These are phyloP conservation scores for Drosophila rellima DNA, from an alignment of 2,888 invertebrate genomes.

Conservation along the genomic window DNA sequence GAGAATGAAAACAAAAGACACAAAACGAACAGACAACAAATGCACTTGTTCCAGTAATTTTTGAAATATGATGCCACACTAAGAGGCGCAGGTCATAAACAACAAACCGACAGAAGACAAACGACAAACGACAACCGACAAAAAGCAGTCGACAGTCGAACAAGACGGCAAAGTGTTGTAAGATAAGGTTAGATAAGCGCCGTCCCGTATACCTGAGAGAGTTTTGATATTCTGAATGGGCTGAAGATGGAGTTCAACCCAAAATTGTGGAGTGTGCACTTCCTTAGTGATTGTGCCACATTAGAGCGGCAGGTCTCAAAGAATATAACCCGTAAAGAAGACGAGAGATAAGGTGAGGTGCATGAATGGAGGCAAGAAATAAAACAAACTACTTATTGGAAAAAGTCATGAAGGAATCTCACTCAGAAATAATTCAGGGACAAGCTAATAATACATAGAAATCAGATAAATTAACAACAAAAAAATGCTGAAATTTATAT, in stretches of 20 bases:
- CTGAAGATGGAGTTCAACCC: slow-evolving; percentile 6
- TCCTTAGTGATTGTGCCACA: slow-evolving; percentile 19
- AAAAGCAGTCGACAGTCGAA: slow-evolving; percentile 20
- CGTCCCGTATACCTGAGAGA: slow-evolving; percentile 54
- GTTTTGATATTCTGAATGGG: slow-evolving; percentile 31
- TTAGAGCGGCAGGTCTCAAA: slow-evolving; percentile 45
- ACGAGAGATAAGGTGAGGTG: slow-evolving; percentile 1
- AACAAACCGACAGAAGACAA: slow-evolving; percentile 39
- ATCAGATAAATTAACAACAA: no score
- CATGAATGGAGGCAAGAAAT: not conserved
- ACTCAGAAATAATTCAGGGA: not conserved
- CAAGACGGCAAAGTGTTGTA: slow-evolving; percentile 70
- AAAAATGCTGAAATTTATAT: no score
- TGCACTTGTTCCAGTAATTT: slow-evolving; percentile 74
- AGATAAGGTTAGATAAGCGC: slow-evolving; percentile 79
- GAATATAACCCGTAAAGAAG: slow-evolving; percentile 7
- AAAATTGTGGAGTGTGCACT: slow-evolving; percentile 21
- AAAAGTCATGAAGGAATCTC: not conserved
- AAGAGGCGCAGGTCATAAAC: slow-evolving; percentile 80
- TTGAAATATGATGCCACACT: slow-evolving; percentile 75
- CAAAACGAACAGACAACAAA: slow-evolving; percentile 59
- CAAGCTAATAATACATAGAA: no score
- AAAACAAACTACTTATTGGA: not conserved
- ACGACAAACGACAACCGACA: slow-evolving; percentile 23
- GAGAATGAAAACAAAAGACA: slow-evolving; percentile 23